Evolutionary conservation across 2,888 invertebrate species (phyloP).

Genomic region (Druceiella hillmani): DNA sequence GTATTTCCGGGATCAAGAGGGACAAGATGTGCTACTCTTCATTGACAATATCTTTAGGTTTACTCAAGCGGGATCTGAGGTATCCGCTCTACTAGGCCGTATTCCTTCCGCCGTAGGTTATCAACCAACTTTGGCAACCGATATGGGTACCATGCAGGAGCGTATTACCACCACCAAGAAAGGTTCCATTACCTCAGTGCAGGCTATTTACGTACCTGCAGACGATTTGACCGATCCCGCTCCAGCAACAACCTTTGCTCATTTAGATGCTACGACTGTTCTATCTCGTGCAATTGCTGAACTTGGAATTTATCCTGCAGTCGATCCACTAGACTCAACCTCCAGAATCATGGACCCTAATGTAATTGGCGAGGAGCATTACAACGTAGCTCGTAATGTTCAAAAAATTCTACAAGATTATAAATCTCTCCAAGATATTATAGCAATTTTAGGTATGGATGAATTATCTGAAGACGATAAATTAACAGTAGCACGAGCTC

Average conservation of each 20-base stretch:
- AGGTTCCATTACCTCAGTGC: conserved; percentile 92
- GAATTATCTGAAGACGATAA: conserved; percentile 99
- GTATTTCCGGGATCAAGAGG: conserved; percentile 90
- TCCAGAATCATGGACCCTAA: conserved; percentile 93
- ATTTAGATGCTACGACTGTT: conserved; percentile 92
- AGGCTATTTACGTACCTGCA: conserved; percentile 91
- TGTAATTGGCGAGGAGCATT: conserved; percentile 84
- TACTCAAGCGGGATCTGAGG: conserved; percentile 87
- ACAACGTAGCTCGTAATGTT: conserved; percentile 82
- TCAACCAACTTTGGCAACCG: conserved; percentile 91
- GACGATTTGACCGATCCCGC: conserved; percentile 94
- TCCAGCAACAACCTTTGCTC: conserved; percentile 92
- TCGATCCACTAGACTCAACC: conserved; percentile 90
- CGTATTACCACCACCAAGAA: conserved; percentile 91
- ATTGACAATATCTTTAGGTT: conserved; percentile 94
- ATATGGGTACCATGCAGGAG: conserved; percentile 97
- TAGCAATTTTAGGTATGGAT: conserved; percentile 99
- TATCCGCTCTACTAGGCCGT: conserved; percentile 87
- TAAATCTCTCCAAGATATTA: conserved; percentile 90
- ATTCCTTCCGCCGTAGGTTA: conserved; percentile 95
- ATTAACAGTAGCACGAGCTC: conserved; percentile 89
- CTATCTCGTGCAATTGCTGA: conserved; percentile 91
- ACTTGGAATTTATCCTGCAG: conserved; percentile 89
- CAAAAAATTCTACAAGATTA: conserved; percentile 85
- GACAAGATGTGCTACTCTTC: conserved; percentile 89